Evolutionary conservation across 2,888 invertebrate species (phyloP), one percentile per base, ranked within the genome.

Genomic region (Drosophila kokeensis): DNA sequence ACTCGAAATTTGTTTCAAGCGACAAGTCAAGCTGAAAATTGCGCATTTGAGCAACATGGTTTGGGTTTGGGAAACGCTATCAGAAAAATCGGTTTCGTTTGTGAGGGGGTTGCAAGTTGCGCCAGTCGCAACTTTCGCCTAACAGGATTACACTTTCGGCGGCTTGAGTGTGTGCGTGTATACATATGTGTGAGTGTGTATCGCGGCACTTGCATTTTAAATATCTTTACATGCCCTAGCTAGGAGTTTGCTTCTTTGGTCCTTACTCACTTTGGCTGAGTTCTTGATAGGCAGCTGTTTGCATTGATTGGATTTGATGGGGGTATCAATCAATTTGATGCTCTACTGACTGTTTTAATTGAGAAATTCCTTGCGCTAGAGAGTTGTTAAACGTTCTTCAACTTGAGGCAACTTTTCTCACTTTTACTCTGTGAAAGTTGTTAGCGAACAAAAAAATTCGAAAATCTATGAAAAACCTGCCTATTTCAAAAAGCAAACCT

Each of bases 1-100:
- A 27, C 68, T 65, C 58, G 13, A 62, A 84, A 82, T 87, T 82
- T 76, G 84, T 82, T 84, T 80, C 82, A 74, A 77, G 87, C 71
- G 75, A 76, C 79, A 78, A 89, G 86, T 89, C 86, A 89, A 78
- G 90, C 80, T 76, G 89, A 89, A 89, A 89, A 90, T 89, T 89
- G 87, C 87, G 89, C 87, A 87, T 89, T 89, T 89, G 55, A 61
- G 65, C 54, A 50, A 48, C 49, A 64, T 49, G 24, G 54, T 38
- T 18, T 50, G 61, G 64, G 69, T 69, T 53, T 61, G 59, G 58
- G 69, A 59, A 72, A 70, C 52, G 36, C 57, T 72, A 59, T 53
- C 50, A 50, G 50, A 50, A 36, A 66, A 66, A 63, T 52, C 68
- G 62, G 55, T 38, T 55, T 72, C 30, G 42, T 54, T 61, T 52